These are phyloP conservation scores for Picus viridis DNA, from an alignment of 2,797 vertebrate species.

Conservation along the genomic window DNA sequence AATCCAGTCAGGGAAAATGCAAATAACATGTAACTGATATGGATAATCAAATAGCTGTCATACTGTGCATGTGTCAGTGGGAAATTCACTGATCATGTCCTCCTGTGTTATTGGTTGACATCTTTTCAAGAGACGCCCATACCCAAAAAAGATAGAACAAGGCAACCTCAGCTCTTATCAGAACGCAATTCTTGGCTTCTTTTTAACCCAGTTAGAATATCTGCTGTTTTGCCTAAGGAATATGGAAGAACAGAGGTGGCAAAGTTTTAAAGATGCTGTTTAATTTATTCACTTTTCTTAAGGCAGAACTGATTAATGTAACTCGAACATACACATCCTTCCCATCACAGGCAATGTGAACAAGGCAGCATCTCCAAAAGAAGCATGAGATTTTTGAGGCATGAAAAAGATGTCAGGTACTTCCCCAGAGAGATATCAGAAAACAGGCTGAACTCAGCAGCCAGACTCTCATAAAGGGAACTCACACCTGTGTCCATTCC, in stretches of 20 bases:
- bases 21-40: background rate
- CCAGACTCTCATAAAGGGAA: background rate
- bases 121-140: background rate
- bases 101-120: background rate
- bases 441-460: background rate
- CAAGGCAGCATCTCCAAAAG: background rate
- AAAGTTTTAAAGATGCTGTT: background rate
- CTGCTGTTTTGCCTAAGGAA: background rate
- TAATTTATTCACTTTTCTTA: background rate
- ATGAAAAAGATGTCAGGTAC: background rate
- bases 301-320: background rate
- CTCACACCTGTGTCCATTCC: background rate
- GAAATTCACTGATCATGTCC: background rate
- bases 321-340: background rate
- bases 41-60: background rate
- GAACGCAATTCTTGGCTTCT: background rate
- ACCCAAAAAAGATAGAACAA: background rate
- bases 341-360: background rate
- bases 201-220: background rate
- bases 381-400: background rate
- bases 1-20: background rate
- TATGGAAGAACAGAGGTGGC: background rate
- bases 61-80: accelerated
- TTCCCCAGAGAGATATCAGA: background rate
- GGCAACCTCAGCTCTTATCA: background rate